A percentile compares a stretch with the other conserved stretches of the same genome.
Evolutionary conservation across 2,888 invertebrate genomes (phyloP).

Genomic region (Helleia helle): DNA sequence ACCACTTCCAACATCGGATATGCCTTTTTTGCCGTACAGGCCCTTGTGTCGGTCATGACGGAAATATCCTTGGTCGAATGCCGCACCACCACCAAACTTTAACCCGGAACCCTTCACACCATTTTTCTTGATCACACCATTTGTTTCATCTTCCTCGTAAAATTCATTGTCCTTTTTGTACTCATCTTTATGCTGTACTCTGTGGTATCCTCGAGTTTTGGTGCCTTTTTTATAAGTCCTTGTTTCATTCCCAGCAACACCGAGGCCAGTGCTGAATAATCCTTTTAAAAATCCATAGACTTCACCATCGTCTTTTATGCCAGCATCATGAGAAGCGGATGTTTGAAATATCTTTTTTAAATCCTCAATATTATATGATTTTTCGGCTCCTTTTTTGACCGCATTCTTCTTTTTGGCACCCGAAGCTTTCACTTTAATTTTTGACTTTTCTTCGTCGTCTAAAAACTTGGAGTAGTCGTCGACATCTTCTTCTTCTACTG

Average conservation of each 20-base stretch:
- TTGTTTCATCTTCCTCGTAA: conserved; percentile 71
- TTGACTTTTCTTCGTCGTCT: conserved; percentile 28
- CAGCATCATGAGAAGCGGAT: conserved; percentile 37
- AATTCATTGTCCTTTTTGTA: conserved; percentile 75
- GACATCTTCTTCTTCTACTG: conserved; percentile 45
- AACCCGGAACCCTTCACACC: conserved; percentile 63
- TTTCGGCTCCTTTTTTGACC: conserved; percentile 36
- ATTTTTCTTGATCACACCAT: conserved; percentile 61
- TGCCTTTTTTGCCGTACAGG: conserved; percentile 59
- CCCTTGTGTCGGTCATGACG: conserved; percentile 57
- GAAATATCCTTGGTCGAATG: conserved; percentile 45
- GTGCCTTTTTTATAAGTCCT: conserved; percentile 70
- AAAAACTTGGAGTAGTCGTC: conserved; percentile 41
- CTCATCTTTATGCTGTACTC: conserved; percentile 75
- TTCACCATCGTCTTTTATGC: conserved; percentile 47
- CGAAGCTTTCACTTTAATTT: conserved; percentile 29
- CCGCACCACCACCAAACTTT: conserved; percentile 53
- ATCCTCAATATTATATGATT: conserved; percentile 40
- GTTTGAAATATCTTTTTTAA: conserved; percentile 44
- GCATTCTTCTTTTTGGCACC: conserved; percentile 44
- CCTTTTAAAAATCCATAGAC: conserved; percentile 52
- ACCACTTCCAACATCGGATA: conserved; percentile 62
- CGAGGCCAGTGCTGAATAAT: conserved; percentile 45
- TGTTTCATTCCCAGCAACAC: conserved; percentile 51
- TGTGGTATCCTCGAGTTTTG: conserved; percentile 73